Evolutionary conservation across 2,888 invertebrate genomes (phyloP).

Genomic region (Allygus modestus): DNA sequence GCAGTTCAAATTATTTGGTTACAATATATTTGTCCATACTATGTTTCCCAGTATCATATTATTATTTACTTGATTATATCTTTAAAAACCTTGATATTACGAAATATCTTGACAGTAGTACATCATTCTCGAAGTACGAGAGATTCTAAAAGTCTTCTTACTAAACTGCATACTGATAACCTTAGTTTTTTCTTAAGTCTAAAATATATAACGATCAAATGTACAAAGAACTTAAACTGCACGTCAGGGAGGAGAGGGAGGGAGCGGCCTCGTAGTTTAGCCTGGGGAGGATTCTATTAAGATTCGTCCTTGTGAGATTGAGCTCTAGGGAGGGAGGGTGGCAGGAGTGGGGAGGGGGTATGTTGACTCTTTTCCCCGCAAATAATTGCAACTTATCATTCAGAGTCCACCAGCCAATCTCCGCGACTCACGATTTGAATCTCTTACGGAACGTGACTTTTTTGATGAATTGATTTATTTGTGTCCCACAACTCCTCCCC

Average conservation of each 20-base stretch:
- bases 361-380: slow-evolving; percentile 54
- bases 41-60: too few relatives aligned
- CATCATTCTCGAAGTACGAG: too few relatives aligned
- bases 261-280: neutral
- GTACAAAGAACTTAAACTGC: slow-evolving; percentile 3
- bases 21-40: too few relatives aligned
- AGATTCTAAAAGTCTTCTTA: too few relatives aligned
- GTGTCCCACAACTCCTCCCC: slow-evolving; percentile 14
- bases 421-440: slow-evolving; percentile 49
- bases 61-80: too few relatives aligned
- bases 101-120: too few relatives aligned
- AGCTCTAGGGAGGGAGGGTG: slow-evolving; percentile 23
- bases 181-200: too few relatives aligned
- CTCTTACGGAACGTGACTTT: slow-evolving; percentile 57
- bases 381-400: slow-evolving; percentile 63
- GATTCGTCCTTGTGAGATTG: slow-evolving; percentile 48
- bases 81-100: too few relatives aligned
- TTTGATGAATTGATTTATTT: slow-evolving; percentile 58
- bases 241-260: neutral
- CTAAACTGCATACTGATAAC: too few relatives aligned
- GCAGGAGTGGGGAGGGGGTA: slow-evolving; percentile 12
- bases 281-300: slow-evolving; percentile 60
- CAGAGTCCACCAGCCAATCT: slow-evolving; percentile 52
- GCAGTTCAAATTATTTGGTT: too few relatives aligned
- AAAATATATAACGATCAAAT: too few relatives aligned